These are phyloP conservation scores for Pheosia gnoma DNA, from an alignment of 2,888 invertebrate species.

Conservation along the genomic window DNA sequence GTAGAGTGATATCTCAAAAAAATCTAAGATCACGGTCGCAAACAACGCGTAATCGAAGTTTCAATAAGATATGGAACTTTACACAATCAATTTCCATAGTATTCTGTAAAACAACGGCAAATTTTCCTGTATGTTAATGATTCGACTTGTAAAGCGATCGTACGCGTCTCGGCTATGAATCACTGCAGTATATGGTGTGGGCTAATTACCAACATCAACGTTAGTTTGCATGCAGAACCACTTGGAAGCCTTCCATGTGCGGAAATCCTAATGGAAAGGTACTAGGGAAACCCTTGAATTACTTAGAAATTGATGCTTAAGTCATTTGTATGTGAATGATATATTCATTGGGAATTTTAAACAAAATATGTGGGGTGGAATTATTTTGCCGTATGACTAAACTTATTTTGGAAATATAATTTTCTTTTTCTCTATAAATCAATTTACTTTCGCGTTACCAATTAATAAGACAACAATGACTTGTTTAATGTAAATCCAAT, in stretches of 20 bases:
- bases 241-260: constrained; percentile 34
- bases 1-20: no score
- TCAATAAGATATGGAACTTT: no score
- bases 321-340: background rate
- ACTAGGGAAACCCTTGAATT: constrained; percentile 12
- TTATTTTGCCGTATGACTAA: background rate
- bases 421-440: constrained; percentile 14
- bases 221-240: constrained; percentile 28
- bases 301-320: background rate
- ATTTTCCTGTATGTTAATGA: constrained; percentile 33
- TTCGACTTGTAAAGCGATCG: constrained; percentile 15
- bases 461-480: constrained; percentile 12
- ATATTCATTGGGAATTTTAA: constrained; percentile 12
- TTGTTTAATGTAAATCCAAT: constrained; percentile 18
- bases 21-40: no score
- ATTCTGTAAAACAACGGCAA: constrained; percentile 13
- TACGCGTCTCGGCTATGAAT: constrained; percentile 26
- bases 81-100: background rate
- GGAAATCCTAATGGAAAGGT: constrained; percentile 40
- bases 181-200: constrained; percentile 29
- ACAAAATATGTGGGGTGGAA: constrained; percentile 9
- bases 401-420: background rate
- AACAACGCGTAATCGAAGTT: no score
- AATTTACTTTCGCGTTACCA: constrained; percentile 20
- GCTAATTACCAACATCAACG: constrained; percentile 23